Base-by-base conservation (phyloP, 2,888 invertebrate genomes). In the Leptinotarsa peninsularis region DNA sequence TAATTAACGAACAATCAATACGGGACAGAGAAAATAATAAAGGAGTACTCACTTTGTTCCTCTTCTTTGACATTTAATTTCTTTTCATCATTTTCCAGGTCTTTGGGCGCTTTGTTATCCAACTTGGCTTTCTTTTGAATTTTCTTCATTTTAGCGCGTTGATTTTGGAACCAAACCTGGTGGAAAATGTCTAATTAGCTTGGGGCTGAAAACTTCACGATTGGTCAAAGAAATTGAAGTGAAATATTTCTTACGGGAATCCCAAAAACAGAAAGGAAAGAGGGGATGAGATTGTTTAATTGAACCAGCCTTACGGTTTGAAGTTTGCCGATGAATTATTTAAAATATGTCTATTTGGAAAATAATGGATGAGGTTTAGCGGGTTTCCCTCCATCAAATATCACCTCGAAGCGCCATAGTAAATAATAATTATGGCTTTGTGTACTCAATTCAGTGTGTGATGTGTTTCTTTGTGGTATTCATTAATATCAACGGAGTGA, bases 151-250 rank as follows among this genome's bases (percentile, higher is more conserved):
- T 92, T 92, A 18, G 92, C 92, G 54, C 92, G 89, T 83, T 92
- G 92, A 85, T 92, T 92, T 88, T 92, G 92, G 86, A 92, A 92
- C 92, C 92, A 92, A 76, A 92, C 92, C 92, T 91, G 76, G 72
- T 74, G 80, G 81, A 82, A 81, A 79, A 74, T 77, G 82, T 81
- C 71, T 73, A 74, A 82, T 83, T 82, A 82, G 66, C 80, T 79
- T 10, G 5, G 21, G 13, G 56, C 5, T 43, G 43, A 43, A 43
- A 43, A 43, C 43, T 43, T 43, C 10, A 43, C 13, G 10, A 10
- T 0, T 43, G 43, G 43, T 10, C 7, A 43, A 13, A 10, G 10
- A 52, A 52, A 52, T 52, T n/a, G 3, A 52, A 52, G 17, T 52
- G 1, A 17, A 52, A 33, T 33, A 33, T 33, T 33, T 10, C 2